phyloP scores from a whole-genome alignment of 1,140 invertebrate species.

The Mya arenaria region DNA sequence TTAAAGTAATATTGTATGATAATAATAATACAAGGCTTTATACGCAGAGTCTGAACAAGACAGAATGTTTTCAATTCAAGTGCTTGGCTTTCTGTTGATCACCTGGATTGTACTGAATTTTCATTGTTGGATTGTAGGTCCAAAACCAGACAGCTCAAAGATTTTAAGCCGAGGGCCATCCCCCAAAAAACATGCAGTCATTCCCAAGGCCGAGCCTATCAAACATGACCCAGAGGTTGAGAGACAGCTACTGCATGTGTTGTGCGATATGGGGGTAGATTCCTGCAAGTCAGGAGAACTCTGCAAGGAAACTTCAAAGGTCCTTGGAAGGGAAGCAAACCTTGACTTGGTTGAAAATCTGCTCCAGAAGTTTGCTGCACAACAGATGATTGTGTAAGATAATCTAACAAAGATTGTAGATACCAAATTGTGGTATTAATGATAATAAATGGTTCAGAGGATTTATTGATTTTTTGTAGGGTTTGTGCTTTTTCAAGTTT shows the following conservation, averaged over 20 bases:
- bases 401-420: too few species aligned
- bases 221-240: constrained; percentile 83
- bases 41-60: too few species aligned
- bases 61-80: too few species aligned
- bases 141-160: not conserved
- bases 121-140: too few species aligned
- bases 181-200: not conserved
- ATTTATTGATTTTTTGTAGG: not conserved
- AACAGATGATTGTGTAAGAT: constrained; percentile 89
- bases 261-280: constrained; percentile 75
- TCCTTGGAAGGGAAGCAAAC: constrained; percentile 84
- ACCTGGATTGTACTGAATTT: too few species aligned
- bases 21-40: too few species aligned
- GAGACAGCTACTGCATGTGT: constrained; percentile 86
- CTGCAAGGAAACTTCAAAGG: constrained; percentile 84
- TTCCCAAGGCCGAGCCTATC: constrained; percentile 38
- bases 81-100: too few species aligned
- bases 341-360: constrained; percentile 88
- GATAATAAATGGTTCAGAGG: too few species aligned
- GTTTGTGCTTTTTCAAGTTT: not conserved
- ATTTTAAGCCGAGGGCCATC: not conserved
- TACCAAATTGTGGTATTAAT: too few species aligned
- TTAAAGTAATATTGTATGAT: too few species aligned
- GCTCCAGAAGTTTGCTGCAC: constrained; percentile 92
- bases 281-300: constrained; percentile 88